phyloP scores from a whole-genome alignment of 1,140 invertebrate genomes.

The Nomia melanderi region DNA sequence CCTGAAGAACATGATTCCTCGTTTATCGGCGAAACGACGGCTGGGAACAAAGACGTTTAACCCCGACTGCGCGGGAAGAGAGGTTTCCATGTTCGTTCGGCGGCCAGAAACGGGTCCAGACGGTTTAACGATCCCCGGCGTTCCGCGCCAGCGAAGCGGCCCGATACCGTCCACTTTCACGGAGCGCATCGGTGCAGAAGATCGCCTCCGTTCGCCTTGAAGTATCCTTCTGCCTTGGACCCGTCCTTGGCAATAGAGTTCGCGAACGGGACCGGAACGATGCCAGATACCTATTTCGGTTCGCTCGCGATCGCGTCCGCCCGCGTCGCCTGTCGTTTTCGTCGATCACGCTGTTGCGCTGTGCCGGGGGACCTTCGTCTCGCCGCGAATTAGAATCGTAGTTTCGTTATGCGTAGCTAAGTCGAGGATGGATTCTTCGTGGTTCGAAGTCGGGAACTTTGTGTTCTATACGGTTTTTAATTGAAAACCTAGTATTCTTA shows the following conservation, averaged over 20 bases:
- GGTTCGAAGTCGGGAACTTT: no score
- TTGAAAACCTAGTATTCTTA: no score
- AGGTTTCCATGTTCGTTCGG: not conserved
- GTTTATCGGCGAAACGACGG: not conserved
- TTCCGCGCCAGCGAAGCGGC: constrained; percentile 26
- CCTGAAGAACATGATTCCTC: not conserved
- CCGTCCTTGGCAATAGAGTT: constrained; percentile 39
- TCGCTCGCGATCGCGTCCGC: not conserved
- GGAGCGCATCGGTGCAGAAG: constrained; percentile 33
- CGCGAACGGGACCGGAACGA: constrained; percentile 7
- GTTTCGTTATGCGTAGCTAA: no score
- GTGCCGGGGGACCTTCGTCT: no score
- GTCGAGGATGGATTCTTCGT: no score
- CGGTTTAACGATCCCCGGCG: constrained; percentile 20
- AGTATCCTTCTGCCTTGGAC: constrained; percentile 27
- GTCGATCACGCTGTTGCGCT: not conserved
- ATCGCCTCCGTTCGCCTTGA: constrained; percentile 29
- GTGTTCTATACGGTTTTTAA: no score
- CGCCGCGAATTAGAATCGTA: no score
- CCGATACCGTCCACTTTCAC: constrained; percentile 52
- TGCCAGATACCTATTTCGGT: constrained; percentile 15
- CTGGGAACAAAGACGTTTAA: not conserved
- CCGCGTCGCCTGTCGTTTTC: not conserved
- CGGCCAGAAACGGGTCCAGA: not conserved
- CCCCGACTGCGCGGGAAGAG: not conserved